Base-by-base conservation (phyloP, 2,113 vertebrate species). In the Phaethon lepturus region DNA sequence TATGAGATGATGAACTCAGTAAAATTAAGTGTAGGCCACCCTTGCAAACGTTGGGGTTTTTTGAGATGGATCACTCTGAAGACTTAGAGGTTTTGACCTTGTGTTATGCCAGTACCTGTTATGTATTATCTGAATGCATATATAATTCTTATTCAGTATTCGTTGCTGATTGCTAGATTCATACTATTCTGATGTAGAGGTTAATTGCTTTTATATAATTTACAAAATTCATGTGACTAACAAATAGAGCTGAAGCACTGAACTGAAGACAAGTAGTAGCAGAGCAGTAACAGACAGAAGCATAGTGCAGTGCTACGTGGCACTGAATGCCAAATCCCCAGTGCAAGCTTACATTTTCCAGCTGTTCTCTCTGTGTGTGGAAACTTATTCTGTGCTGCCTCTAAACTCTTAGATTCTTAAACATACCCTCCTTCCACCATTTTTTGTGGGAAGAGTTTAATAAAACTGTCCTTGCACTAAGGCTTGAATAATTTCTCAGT, bases 181-280 rank as follows among this genome's bases (percentile, higher is more conserved):
- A 11, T 56, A 62, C 55, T 66, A 25, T 42, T 77, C 52, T 72
- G 31, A 68, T 81, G 38, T 28, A 33, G 42, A 84, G 73, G 60
- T 75, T 83, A 79, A 74, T 89, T 90, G 29, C 69, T 85, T 91
- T 59, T 66, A 26, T 73, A 60, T 67, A 84, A 85, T 45, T 82
- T 71, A n/a, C 29, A 76, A 72, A 87, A 83, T 69, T 52, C 22
- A 58, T 85, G 53, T 85, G 47, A 81, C 52, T 75, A 72, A 55
- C 42, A 68, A 82, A 64, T 17, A 56, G 12, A 77, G 17, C 25
- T 11, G 29, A 76, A 69, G 38, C 24, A 53, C 60, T 83, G 49
- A 66, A 52, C 33, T 40, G 76, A 92, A 81, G 42, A 64, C 28
- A 58, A 35, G 68, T 10, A 62, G n/a, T 15, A 68, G 33, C 53